These are phyloP conservation scores for Lasioglossum villosulum DNA, from an alignment of 2,888 invertebrate genomes.

Conservation along the genomic window DNA sequence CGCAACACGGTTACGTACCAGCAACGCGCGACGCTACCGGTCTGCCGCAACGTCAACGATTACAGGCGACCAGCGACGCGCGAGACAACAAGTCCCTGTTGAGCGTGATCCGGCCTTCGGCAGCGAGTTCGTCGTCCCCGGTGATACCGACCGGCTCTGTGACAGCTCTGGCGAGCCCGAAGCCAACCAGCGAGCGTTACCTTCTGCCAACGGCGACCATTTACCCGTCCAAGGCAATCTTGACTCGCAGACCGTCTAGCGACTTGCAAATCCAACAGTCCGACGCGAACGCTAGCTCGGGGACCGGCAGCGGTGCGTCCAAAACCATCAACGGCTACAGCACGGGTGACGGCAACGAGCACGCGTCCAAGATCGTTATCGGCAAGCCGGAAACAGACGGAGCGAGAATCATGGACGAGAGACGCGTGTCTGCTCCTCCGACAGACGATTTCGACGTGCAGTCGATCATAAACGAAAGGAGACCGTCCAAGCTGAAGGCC, in stretches of 20 bases:
- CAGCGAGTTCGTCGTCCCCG: constrained; percentile 58
- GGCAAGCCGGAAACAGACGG: constrained; percentile 34
- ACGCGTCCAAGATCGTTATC: neutral
- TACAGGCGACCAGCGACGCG: constrained; percentile 63
- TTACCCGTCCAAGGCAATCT: constrained; percentile 69
- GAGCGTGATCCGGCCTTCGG: constrained; percentile 68
- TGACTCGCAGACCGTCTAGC: constrained; percentile 56
- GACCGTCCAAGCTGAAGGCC: constrained; percentile 79
- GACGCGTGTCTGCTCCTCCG: constrained; percentile 46
- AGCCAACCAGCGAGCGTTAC: constrained; percentile 64
- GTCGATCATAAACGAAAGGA: constrained; percentile 82
- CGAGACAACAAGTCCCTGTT: constrained; percentile 73
- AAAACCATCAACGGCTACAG: constrained; percentile 49
- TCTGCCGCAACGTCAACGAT: constrained; percentile 52
- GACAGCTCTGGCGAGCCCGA: constrained; percentile 45
- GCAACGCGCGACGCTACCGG: constrained; percentile 25
- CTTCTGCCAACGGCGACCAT: constrained; percentile 70
- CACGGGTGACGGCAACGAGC: constrained; percentile 56
- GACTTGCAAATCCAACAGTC: constrained; percentile 63
- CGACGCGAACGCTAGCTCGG: constrained; percentile 54
- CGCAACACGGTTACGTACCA: constrained; percentile 64
- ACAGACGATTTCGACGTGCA: constrained; percentile 80
- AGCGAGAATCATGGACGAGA: constrained; percentile 59
- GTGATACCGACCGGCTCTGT: constrained; percentile 50
- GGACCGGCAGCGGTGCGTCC: constrained; percentile 31